Conservation (phyloP, 2,797 vertebrate genomes). For the Anomalospiza imberbis region DNA sequence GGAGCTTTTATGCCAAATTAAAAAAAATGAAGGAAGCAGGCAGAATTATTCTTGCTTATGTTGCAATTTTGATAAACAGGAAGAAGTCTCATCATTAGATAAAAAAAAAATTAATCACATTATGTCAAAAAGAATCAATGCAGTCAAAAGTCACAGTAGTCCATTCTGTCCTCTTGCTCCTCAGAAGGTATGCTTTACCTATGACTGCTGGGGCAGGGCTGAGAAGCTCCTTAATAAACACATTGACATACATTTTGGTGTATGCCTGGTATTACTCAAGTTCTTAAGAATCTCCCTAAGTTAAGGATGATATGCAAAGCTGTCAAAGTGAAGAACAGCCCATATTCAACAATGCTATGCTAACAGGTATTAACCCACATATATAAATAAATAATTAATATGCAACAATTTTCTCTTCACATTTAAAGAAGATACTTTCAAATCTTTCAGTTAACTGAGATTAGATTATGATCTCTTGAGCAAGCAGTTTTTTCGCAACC, state of each 20-base stretch:
- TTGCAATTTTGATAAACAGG: neutral
- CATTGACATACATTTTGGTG: neutral
- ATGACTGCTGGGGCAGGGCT: neutral
- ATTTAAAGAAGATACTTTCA: neutral
- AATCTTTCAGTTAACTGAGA: neutral
- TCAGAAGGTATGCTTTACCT: neutral
- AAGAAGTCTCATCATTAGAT: neutral
- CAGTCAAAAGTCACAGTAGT: neutral
- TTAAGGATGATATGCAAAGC: neutral
- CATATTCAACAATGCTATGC: slow-evolving; percentile 6
- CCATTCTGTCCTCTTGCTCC: neutral
- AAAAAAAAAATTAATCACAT: neutral
- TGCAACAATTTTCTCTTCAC: neutral
- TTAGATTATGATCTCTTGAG: slow-evolving; percentile 34
- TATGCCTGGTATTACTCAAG: neutral
- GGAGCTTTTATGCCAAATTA: neutral
- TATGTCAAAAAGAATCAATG: neutral
- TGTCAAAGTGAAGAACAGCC: neutral
- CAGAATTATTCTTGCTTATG: neutral
- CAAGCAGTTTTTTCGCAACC: slow-evolving; percentile 22
- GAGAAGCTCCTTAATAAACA: neutral
- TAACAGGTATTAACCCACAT: neutral
- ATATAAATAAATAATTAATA: slow-evolving; percentile 21
- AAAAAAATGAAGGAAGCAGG: neutral
- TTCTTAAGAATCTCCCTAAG: neutral